Base-by-base conservation (phyloP, 2,113 vertebrate species). In the Chaetodon trifascialis region DNA sequence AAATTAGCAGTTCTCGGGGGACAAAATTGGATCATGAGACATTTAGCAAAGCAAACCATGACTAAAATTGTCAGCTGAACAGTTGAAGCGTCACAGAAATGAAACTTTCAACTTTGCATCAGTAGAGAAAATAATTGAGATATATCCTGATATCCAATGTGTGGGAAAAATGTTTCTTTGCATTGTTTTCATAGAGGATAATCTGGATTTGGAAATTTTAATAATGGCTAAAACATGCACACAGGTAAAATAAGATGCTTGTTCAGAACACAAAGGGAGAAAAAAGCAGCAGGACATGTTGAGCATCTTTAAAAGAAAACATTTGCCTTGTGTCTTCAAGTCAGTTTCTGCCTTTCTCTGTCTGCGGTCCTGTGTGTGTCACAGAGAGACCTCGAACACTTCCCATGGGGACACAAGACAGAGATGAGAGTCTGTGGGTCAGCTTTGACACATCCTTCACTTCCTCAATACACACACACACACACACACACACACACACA, bases 391-490 rank as follows among this genome's bases (percentile, higher is more conserved):
- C 72, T 85, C 1, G 1, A 76, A 89, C 83, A 89, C 86, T 89
- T 92, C 90, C 93, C 89, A 88, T 87, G 88, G 80, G 88, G 76
- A 72, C 58, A 71, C 49, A 59, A 73, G 76, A 91, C 88, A 90
- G 79, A 78, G 84, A 91, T 81, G 85, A 89, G 88, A 91, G 91
- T 94, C 92, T 90, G 54, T 70, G 83, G 91, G 92, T 93, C 93
- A 91, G 74, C 86, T 86, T 67, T 42, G 86, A 92, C 91, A 91
- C 82, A 52, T 91, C 84, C 84, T 87, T 82, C 82, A 92, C 89
- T 91, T 94, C 92, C 92, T 91, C 80, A 82, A 79, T 59, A 44
- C 70, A 52, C 83, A 72, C 76, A 64, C 44, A 62, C 82, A 64
- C 64, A 17, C 76, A 68, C 64, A 66, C 59, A 51, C 72, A 64